phyloP scores from a whole-genome alignment of 2,113 vertebrate species.

The Tupaia tana region DNA sequence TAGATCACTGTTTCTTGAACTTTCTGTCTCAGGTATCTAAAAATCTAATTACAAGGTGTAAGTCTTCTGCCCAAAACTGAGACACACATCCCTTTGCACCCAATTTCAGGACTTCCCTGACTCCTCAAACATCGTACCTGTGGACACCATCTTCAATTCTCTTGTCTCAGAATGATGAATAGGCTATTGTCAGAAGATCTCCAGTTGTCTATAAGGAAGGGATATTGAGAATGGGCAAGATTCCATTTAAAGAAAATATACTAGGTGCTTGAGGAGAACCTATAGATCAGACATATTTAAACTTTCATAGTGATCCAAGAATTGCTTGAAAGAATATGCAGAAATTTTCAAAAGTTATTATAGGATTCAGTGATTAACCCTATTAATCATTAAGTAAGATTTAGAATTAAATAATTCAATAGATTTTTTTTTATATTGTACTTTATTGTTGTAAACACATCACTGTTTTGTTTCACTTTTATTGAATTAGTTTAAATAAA shows the following conservation, averaged over 20 bases:
- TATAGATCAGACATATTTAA: background rate
- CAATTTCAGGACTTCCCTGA: background rate
- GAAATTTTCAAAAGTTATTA: background rate
- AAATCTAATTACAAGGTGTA: background rate
- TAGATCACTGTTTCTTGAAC: background rate
- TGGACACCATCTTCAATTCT: background rate
- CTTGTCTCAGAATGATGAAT: background rate
- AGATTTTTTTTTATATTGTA: background rate
- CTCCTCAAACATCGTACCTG: background rate
- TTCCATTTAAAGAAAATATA: background rate
- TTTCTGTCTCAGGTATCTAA: background rate
- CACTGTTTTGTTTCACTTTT: background rate
- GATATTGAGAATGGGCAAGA: background rate
- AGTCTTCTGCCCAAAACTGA: background rate
- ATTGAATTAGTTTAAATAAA: background rate
- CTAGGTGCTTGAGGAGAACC: background rate
- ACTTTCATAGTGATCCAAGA: background rate
- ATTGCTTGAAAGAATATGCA: background rate
- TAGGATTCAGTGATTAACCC: too few species aligned
- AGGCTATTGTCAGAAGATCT: background rate
- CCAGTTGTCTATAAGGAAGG: background rate
- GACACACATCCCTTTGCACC: background rate
- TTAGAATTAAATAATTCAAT: background rate
- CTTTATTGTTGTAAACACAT: background rate
- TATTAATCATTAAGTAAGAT: too few species aligned